phyloP scores from a whole-genome alignment of 1,140 invertebrate species.

The Wiebesia pumilae region DNA sequence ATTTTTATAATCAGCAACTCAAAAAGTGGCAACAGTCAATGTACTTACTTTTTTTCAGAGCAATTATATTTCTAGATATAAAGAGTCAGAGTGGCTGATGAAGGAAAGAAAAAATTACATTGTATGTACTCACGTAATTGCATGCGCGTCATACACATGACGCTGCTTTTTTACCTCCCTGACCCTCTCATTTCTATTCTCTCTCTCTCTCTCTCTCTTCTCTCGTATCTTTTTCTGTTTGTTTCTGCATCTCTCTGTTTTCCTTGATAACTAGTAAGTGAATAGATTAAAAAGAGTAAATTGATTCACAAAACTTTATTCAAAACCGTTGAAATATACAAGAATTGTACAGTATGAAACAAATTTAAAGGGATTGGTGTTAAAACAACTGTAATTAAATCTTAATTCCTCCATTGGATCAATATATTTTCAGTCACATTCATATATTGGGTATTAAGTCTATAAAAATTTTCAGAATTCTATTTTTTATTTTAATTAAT shows the following conservation, averaged over 20 bases:
- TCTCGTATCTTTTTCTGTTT: too few species aligned
- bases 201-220: not conserved
- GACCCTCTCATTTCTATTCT: not conserved
- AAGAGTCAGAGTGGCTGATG: constrained; percentile 15
- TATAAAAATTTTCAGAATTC: too few species aligned
- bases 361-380: too few species aligned
- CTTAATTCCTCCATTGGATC: too few species aligned
- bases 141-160: not conserved
- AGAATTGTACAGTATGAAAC: too few species aligned
- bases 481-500: too few species aligned
- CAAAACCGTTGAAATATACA: too few species aligned
- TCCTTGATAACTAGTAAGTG: constrained; percentile 22
- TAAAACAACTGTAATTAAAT: too few species aligned
- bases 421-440: too few species aligned
- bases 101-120: constrained; percentile 15
- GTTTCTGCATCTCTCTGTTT: too few species aligned
- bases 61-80: constrained; percentile 9
- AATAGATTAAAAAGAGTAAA: constrained; percentile 24
- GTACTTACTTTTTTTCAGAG: constrained; percentile 24
- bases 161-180: constrained; percentile 34
- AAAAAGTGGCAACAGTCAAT: not conserved
- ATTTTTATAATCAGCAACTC: not conserved
- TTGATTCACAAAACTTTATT: constrained; percentile 32
- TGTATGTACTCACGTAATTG: constrained; percentile 24
- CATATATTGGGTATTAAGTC: too few species aligned